Evolutionary conservation across 2,797 vertebrate species (phyloP).

Genomic region (Balearica regulorum): DNA sequence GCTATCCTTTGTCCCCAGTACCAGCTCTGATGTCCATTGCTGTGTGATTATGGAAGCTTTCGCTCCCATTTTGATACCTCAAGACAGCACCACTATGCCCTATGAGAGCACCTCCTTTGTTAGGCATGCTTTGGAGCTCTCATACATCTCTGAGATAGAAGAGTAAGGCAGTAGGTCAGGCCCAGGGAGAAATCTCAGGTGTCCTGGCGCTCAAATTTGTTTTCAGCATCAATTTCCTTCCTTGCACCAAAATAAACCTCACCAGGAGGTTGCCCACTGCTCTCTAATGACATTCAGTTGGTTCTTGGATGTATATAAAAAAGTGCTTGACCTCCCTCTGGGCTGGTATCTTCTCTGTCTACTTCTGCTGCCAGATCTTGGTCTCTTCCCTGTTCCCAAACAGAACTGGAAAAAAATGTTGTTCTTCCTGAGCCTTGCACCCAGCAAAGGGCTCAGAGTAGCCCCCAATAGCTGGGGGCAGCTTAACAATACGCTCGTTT

Average conservation of each 20-base stretch:
- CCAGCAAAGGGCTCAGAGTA: neutral
- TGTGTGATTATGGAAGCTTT: neutral
- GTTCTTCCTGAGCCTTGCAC: neutral
- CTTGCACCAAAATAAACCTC: neutral
- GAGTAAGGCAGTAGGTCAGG: neutral
- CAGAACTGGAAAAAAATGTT: neutral
- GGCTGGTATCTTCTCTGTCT: neutral
- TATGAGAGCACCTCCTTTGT: neutral
- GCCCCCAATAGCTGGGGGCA: neutral
- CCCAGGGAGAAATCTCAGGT: neutral
- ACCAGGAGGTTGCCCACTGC: neutral
- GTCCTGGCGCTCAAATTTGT: neutral
- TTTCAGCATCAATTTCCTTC: neutral
- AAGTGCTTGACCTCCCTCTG: neutral
- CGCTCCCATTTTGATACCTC: neutral
- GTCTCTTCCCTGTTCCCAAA: neutral
- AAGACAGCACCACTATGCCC: neutral
- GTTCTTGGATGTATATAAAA: neutral
- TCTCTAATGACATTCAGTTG: neutral
- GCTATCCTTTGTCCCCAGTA: neutral
- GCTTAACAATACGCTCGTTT: neutral
- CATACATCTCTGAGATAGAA: neutral
- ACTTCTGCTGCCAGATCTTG: neutral
- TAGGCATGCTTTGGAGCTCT: neutral
- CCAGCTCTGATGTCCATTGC: neutral